These are phyloP conservation scores for Percina caprodes DNA, from an alignment of 2,113 vertebrate species.

Conservation along the genomic window DNA sequence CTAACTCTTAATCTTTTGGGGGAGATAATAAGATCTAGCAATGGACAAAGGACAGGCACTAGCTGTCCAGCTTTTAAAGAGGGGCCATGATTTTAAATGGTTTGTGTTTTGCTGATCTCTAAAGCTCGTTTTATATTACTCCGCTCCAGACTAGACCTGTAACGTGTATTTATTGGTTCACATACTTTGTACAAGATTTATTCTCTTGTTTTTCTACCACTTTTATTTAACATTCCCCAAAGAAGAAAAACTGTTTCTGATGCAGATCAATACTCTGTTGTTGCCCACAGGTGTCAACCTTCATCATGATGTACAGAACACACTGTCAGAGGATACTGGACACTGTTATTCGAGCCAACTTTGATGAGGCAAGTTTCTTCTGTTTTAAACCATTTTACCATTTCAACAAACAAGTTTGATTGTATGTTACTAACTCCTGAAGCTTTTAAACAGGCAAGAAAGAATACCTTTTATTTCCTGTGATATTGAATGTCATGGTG, in stretches of 20 bases:
- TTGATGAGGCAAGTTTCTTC: slow-evolving; percentile 91
- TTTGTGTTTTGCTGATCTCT: slow-evolving; percentile 84
- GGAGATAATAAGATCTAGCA: slow-evolving; percentile 86
- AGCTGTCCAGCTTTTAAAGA: slow-evolving; percentile 82
- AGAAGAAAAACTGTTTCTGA: slow-evolving; percentile 36
- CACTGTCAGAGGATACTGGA: slow-evolving; percentile 99
- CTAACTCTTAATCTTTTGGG: slow-evolving; percentile 86
- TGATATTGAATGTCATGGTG: not conserved
- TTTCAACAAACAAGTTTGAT: not conserved
- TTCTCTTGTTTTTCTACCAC: slow-evolving; percentile 75
- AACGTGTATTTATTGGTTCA: slow-evolving; percentile 75
- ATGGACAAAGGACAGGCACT: slow-evolving; percentile 83
- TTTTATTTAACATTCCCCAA: slow-evolving; percentile 25
- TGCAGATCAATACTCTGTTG: slow-evolving; percentile 48
- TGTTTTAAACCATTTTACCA: slow-evolving; percentile 16
- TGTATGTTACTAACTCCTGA: not conserved
- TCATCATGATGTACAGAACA: slow-evolving; percentile 99
- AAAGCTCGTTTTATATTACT: slow-evolving; percentile 80
- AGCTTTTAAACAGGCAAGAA: not conserved
- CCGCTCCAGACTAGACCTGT: slow-evolving; percentile 64
- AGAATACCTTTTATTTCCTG: not conserved
- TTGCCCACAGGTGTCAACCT: slow-evolving; percentile 92
- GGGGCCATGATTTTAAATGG: slow-evolving; percentile 84
- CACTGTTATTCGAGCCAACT: slow-evolving; percentile 99
- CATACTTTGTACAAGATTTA: slow-evolving; percentile 77